Base-by-base conservation (phyloP, 2,888 invertebrate genomes). In the Trachelus stipa region DNA sequence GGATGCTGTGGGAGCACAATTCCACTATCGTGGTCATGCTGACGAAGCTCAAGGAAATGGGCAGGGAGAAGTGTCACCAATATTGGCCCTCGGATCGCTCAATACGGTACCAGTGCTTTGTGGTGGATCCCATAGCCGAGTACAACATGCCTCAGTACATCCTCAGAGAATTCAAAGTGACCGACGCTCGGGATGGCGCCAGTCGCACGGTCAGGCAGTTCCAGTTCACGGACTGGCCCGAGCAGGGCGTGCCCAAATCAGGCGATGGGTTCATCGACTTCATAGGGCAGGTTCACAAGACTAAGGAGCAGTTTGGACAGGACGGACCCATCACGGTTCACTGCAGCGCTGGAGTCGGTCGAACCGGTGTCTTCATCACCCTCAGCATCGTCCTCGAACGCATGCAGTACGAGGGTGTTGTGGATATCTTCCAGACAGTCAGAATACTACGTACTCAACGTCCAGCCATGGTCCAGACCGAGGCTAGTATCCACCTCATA, bases 141-240 rank as follows among this genome's bases (percentile, higher is more conserved):
- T 99, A 99, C 92, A 99, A 99, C 92, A 99, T 99, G 99, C 98
- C 99, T 40, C 98, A 98, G 92, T 99, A 99, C 92, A 98, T 99
- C 90, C 94, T 99, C 89, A 94, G 99, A 87, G 99, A 99, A 93
- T 99, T 99, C 93, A 99, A 99, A 94, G 97, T 99, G 78, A 99
- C 99, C 78, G 99, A 99, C 92, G 98, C 99, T 31, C 95, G 99
- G 86, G 99, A 99, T 91, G 98, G 98, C 0, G 97, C 98, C 76
- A 98, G 98, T 11, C 94, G 99, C 80, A 98, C 98, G 35, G 96
- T 99, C 68, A 94, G 98, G 76, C 98, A 99, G 92, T 99, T 99
- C 94, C 98, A 98, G 90, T 98, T 98, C 92, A 97, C 97, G 79
- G 98, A 98, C 92, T 98, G 98, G 98, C 98, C 98, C 0, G 99